These are phyloP conservation scores for Cherax destructor DNA, from an alignment of 1,140 invertebrate species.

Conservation along the genomic window DNA sequence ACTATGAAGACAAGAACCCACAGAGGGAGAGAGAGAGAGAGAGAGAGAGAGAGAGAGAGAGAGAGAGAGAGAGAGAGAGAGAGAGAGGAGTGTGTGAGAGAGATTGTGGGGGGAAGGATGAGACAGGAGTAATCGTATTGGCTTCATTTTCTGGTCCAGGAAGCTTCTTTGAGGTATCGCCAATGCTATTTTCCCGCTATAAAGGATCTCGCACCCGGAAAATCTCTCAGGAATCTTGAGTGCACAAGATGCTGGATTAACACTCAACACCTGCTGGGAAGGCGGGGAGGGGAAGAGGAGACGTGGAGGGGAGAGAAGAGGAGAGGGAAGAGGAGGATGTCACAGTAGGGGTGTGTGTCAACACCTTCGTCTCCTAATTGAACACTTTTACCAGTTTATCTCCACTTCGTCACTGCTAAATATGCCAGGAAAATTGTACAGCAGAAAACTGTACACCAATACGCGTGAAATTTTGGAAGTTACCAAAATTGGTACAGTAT, in stretches of 20 bases:
- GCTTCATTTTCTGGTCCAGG: not conserved
- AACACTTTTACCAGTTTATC: no score
- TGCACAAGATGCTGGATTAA: slow-evolving; percentile 11
- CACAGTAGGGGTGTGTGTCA: not conserved
- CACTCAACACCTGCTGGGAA: not conserved
- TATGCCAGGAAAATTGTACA: no score
- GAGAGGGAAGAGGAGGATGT: not conserved
- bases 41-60: not conserved
- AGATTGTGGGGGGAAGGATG: not conserved
- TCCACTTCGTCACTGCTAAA: no score
- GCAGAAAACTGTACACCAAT: no score
- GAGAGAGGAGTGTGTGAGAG: not conserved
- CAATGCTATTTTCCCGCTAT: slow-evolving; percentile 41
- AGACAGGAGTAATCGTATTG: slow-evolving; percentile 21
- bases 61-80: not conserved
- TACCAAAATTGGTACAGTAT: no score
- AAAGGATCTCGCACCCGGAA: slow-evolving; percentile 27
- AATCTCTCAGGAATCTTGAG: slow-evolving; percentile 39
- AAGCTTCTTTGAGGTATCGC: slow-evolving; percentile 27
- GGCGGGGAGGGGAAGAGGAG: not conserved
- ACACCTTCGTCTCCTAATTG: no score
- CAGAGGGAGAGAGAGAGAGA: not conserved
- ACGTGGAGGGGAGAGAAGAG: not conserved
- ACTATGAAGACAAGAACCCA: not conserved
- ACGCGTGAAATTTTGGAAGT: no score